These are phyloP conservation scores for Drosophila longiperda DNA, from an alignment of 2,888 invertebrate genomes.

Conservation along the genomic window DNA sequence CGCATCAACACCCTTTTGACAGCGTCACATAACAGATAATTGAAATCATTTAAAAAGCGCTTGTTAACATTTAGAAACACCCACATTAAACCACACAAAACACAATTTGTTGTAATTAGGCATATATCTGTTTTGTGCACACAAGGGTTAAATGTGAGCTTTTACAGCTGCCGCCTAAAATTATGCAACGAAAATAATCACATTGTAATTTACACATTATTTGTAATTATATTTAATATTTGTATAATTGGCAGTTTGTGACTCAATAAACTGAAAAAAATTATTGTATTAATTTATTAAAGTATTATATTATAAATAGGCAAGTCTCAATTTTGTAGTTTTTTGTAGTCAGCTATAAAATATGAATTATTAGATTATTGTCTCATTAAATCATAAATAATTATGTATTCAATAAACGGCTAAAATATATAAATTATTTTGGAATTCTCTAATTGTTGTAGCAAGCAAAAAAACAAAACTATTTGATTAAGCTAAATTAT, in stretches of 20 bases:
- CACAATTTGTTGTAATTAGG: conserved; percentile 18
- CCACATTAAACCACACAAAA: conserved; percentile 19
- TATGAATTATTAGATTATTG: conserved; percentile 10
- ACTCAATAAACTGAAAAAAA: conserved; percentile 22
- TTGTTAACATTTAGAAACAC: conserved; percentile 42
- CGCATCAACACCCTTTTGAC: conserved; percentile 23
- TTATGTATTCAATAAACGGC: conserved; percentile 24
- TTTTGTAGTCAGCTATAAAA: conserved; percentile 6
- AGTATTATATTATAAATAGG: neutral
- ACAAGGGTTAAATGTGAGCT: conserved; percentile 30
- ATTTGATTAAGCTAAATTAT: conserved; percentile 35
- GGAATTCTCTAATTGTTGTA: conserved; percentile 71
- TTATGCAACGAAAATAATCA: conserved; percentile 50
- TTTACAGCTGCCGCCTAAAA: conserved; percentile 41
- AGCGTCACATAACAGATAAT: conserved; percentile 58
- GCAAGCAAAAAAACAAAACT: conserved; percentile 25
- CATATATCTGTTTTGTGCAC: neutral
- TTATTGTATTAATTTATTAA: conserved; percentile 6
- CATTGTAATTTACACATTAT: conserved; percentile 1
- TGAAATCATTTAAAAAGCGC: conserved; percentile 63
- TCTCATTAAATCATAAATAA: conserved; percentile 21
- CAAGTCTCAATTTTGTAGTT: neutral
- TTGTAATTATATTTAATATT: conserved; percentile 2
- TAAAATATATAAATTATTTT: conserved; percentile 19
- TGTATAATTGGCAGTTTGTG: conserved; percentile 15